These are phyloP conservation scores for Trichosurus vulpecula DNA, from an alignment of 2,797 vertebrate species.

Conservation along the genomic window DNA sequence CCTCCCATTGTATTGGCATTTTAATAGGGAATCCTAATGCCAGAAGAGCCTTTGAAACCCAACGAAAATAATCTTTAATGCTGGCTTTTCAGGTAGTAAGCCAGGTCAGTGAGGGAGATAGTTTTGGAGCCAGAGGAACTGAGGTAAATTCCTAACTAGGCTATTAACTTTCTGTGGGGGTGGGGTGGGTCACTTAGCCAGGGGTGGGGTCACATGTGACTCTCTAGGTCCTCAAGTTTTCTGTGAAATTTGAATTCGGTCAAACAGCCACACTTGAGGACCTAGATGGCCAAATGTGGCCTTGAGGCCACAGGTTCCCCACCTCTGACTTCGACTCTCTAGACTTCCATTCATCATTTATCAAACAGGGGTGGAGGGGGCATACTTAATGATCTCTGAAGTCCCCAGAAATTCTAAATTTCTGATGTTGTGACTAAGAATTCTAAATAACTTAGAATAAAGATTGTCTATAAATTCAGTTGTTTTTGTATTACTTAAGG, in stretches of 20 bases:
- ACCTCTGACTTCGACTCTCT: not conserved
- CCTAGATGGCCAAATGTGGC: too few species aligned
- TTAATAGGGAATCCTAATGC: not conserved
- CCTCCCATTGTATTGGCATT: not conserved
- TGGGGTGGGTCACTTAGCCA: not conserved
- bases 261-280: too few species aligned
- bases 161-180: not conserved
- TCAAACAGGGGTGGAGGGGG: not conserved
- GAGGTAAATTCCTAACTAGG: not conserved
- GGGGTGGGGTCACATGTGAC: too few species aligned
- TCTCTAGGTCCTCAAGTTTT: too few species aligned
- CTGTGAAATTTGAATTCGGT: too few species aligned
- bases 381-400: not conserved
- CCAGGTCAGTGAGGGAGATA: not conserved
- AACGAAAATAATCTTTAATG: not conserved
- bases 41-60: not conserved
- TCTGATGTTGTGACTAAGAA: not conserved
- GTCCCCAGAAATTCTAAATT: not conserved
- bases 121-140: not conserved
- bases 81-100: not conserved
- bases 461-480: not conserved
- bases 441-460: not conserved
- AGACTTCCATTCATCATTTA: not conserved
- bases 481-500: not conserved
- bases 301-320: too few species aligned